These are phyloP conservation scores for Amphibalanus amphitrite DNA, from an alignment of 1,140 invertebrate genomes.

Conservation along the genomic window DNA sequence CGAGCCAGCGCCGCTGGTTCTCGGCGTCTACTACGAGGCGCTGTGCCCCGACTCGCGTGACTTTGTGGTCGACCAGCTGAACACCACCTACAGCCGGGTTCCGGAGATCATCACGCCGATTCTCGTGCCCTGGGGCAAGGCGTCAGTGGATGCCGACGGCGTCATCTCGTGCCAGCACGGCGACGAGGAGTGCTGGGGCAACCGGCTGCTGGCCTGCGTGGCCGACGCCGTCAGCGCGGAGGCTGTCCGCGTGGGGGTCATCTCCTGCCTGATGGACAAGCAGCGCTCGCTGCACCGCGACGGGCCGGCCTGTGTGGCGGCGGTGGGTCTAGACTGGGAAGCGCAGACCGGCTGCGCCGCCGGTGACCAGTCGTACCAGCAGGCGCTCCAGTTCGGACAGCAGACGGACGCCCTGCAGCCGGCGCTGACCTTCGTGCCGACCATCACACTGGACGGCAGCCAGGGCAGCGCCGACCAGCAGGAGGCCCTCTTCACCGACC, in stretches of 20 bases:
- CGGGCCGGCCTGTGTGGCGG: background rate
- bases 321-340: background rate
- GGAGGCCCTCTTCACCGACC: background rate
- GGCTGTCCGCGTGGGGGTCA: background rate
- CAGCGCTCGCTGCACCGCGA: background rate
- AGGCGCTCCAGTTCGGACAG: background rate
- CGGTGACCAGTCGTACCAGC: background rate
- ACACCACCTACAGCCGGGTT: background rate
- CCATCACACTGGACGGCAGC: background rate
- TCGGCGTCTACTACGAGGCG: background rate
- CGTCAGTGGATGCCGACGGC: too few relatives aligned
- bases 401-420: background rate
- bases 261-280: background rate
- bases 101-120: background rate
- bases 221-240: background rate
- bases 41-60: background rate
- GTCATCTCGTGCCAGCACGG: background rate
- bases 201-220: background rate
- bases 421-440: background rate
- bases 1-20: background rate
- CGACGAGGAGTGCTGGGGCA: background rate
- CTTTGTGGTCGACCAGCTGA: background rate
- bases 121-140: background rate
- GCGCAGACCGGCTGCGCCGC: background rate
- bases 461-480: background rate